These are phyloP conservation scores for Ammodytes marinus DNA, from an alignment of 2,113 vertebrate species.

Conservation along the genomic window DNA sequence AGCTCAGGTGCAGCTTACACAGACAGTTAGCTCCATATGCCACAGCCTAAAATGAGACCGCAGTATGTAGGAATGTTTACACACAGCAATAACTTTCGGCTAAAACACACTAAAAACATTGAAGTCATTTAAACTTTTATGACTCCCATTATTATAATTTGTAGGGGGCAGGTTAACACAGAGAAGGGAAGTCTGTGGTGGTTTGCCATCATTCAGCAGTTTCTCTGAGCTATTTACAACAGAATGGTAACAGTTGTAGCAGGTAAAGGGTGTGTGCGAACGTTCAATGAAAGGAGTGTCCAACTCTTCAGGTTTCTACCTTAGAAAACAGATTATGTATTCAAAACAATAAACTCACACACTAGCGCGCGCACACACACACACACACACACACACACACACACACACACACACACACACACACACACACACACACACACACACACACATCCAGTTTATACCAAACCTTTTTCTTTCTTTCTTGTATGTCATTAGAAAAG, in stretches of 20 bases:
- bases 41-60: neutral
- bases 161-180: too few relatives aligned
- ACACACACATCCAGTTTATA: neutral
- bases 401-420: constrained; percentile 17
- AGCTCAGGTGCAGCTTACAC: constrained; percentile 6
- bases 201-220: neutral
- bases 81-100: too few relatives aligned
- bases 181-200: too few relatives aligned
- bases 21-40: neutral
- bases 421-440: neutral
- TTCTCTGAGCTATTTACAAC: neutral
- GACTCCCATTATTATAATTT: too few relatives aligned
- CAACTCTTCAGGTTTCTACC: constrained; percentile 49
- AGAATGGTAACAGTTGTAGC: neutral
- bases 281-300: constrained; percentile 41
- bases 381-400: constrained; percentile 2
- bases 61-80: neutral
- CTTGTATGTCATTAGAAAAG: constrained; percentile 1
- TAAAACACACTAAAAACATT: neutral
- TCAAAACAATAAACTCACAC: neutral
- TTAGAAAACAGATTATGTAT: neutral
- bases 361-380: neutral
- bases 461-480: constrained; percentile 6
- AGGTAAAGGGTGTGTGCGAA: constrained; percentile 37
- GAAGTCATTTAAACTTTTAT: neutral